A percentile compares a stretch with the other conserved stretches of the same genome.
phyloP scores from a whole-genome alignment of 2,888 invertebrate species.

The Andrena chrysosceles region DNA sequence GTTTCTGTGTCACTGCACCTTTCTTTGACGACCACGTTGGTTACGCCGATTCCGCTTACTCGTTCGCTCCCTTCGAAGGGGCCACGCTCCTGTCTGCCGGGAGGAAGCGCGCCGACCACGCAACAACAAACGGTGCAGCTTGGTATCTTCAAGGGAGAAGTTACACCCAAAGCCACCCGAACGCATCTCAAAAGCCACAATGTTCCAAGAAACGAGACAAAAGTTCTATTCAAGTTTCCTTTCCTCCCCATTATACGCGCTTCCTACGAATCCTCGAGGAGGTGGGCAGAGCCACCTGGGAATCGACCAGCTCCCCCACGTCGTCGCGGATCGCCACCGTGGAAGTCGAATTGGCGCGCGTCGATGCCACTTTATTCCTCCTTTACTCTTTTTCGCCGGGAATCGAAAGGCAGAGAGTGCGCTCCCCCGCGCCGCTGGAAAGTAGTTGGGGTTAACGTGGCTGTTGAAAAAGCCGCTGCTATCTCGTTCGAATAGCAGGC shows the following conservation, averaged over 20 bases:
- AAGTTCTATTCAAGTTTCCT: no score
- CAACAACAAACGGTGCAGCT: conserved; percentile 20
- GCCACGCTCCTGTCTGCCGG: neutral
- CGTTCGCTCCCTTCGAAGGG: neutral
- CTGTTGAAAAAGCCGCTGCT: conserved; percentile 49
- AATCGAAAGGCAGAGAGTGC: conserved; percentile 11
- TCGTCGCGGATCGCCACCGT: no score
- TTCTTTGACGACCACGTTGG: conserved; percentile 34
- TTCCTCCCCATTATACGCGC: no score
- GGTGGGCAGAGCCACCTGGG: neutral
- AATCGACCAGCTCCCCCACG: neutral
- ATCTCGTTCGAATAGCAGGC: conserved; percentile 47
- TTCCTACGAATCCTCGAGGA: neutral
- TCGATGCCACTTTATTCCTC: neutral
- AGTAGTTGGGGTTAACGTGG: conserved; percentile 42
- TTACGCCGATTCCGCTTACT: conserved; percentile 23
- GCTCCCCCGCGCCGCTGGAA: neutral
- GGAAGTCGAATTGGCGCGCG: neutral
- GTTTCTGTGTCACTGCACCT: conserved; percentile 58
- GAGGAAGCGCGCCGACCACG: neutral
- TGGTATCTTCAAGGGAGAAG: no score
- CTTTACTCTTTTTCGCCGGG: neutral
- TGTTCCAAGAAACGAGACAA: no score
- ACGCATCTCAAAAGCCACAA: no score
- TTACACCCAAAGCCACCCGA: no score